These are phyloP conservation scores for Leucoraja ocellata DNA, from an alignment of 2,797 vertebrate species.

Conservation along the genomic window DNA sequence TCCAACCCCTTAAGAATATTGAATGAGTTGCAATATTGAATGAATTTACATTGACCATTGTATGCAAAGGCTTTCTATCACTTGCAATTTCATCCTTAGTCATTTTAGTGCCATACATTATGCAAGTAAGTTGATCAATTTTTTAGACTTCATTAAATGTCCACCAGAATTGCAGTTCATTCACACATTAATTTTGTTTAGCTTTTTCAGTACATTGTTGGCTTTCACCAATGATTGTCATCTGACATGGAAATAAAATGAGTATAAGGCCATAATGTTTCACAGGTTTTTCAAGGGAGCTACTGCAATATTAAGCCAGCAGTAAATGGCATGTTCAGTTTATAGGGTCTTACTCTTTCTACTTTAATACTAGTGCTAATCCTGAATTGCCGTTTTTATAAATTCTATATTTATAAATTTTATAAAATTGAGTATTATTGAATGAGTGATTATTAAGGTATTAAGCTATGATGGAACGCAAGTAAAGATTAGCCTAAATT, in stretches of 20 bases:
- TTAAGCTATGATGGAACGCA: no score
- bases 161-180: not conserved
- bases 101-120: not conserved
- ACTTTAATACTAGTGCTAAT: not conserved
- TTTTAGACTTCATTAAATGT: not conserved
- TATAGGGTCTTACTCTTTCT: not conserved
- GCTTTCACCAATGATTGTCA: not conserved
- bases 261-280: not conserved
- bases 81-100: not conserved
- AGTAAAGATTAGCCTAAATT: not conserved
- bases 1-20: no score
- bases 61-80: not conserved
- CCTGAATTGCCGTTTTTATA: not conserved
- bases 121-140: not conserved
- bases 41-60: not conserved
- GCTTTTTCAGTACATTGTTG: not conserved
- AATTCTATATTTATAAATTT: not conserved
- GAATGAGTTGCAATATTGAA: no score
- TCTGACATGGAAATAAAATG: not conserved
- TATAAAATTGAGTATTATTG: not conserved
- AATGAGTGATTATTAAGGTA: not conserved
- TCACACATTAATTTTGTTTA: not conserved
- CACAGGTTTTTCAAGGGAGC: not conserved
- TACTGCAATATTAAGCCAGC: not conserved
- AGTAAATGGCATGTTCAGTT: not conserved